phyloP scores from a whole-genome alignment of 2,888 invertebrate species.

The Cosmopolites sordidus region DNA sequence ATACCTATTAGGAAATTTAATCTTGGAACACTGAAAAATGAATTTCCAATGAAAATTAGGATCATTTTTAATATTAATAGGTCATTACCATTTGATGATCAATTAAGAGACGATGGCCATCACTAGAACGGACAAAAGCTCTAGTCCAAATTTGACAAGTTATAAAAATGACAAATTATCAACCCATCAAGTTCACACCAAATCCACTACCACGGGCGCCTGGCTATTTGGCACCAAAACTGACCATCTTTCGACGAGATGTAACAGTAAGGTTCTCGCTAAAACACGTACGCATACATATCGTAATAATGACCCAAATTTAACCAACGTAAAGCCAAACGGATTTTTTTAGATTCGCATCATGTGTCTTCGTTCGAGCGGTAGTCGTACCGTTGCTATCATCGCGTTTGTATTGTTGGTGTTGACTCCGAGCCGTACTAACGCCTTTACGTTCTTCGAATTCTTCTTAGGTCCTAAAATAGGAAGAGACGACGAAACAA shows the following conservation, averaged over 20 bases:
- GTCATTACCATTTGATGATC: too few relatives aligned
- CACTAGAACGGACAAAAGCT: too few relatives aligned
- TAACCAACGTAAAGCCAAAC: conserved; percentile 19
- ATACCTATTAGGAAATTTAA: too few relatives aligned
- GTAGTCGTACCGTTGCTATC: background rate
- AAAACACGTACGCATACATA: conserved; percentile 23
- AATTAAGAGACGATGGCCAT: too few relatives aligned
- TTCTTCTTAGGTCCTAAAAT: conserved; percentile 30
- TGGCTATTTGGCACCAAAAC: conserved; percentile 7
- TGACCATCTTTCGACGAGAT: conserved; percentile 24
- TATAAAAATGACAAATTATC: too few relatives aligned
- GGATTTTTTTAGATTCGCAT: conserved; percentile 25
- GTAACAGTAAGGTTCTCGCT: conserved; percentile 24
- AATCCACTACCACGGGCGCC: too few relatives aligned
- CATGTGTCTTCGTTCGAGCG: conserved; percentile 20
- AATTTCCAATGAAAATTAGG: too few relatives aligned
- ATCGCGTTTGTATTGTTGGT: background rate
- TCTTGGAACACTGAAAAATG: too few relatives aligned
- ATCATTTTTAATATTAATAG: too few relatives aligned
- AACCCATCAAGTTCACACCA: too few relatives aligned
- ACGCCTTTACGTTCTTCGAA: conserved; percentile 25
- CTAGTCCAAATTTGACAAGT: too few relatives aligned
- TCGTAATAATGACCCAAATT: conserved; percentile 27
- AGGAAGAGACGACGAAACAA: conserved; percentile 16
- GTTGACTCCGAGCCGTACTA: too few relatives aligned